Percentiles rank a stretch among this genome's conserved stretches.
Conservation (phyloP, 2,888 invertebrate species). For the Holacanthella duospinosa region DNA sequence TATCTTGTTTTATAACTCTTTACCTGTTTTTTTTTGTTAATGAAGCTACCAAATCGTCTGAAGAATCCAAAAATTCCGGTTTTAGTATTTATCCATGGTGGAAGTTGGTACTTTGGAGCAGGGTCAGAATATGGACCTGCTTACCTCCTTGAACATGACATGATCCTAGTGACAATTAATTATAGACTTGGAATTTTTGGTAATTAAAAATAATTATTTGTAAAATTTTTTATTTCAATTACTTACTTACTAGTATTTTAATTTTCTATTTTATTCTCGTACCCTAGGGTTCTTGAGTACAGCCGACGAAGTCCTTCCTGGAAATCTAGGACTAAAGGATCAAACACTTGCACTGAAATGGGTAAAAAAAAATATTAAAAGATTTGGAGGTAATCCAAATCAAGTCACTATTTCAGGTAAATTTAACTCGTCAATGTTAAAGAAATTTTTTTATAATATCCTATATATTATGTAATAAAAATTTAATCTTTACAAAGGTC, state of each 20-base stretch:
- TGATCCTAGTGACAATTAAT: conserved; percentile 8
- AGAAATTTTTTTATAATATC: background rate
- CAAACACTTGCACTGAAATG: conserved; percentile 6
- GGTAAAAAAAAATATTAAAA: conserved; percentile 5
- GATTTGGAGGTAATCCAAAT: conserved; percentile 1
- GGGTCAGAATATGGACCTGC: conserved; percentile 4
- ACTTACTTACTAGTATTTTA: background rate
- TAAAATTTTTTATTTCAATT: background rate
- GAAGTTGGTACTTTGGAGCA: conserved; percentile 5
- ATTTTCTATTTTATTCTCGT: background rate
- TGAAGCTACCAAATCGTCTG: too few species aligned
- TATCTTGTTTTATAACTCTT: too few species aligned
- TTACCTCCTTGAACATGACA: conserved; percentile 9
- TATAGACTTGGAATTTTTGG: conserved; percentile 8
- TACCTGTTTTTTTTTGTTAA: too few species aligned
- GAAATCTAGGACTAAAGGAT: conserved; percentile 8
- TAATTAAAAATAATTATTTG: background rate
- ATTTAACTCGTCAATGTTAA: background rate
- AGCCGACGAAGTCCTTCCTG: background rate
- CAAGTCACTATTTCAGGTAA: background rate
- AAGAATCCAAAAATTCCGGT: background rate
- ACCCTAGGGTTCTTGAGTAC: conserved; percentile 9
- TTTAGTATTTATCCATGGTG: conserved; percentile 7
- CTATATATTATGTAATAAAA: too few species aligned
- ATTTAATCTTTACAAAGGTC: background rate